These are phyloP conservation scores for Dolichoris vasculosae DNA, from an alignment of 1,140 invertebrate genomes.

Conservation along the genomic window DNA sequence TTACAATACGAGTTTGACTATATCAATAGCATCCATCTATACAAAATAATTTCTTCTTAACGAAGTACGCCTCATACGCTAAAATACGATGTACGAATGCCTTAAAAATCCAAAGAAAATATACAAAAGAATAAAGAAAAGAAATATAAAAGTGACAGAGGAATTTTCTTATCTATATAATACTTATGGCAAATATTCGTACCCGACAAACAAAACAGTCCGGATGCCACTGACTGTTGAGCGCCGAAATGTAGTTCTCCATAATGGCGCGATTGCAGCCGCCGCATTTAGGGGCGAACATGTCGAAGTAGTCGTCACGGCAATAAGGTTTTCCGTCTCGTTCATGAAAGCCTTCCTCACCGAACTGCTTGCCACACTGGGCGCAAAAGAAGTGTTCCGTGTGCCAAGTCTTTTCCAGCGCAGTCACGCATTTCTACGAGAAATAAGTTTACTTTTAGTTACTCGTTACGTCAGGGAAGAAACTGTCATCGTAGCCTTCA, in stretches of 20 bases:
- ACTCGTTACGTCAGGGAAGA: not conserved
- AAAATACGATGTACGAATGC: not conserved
- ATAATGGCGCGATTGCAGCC: conserved; percentile 97
- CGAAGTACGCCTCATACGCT: too few relatives aligned
- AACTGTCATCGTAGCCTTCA: not conserved
- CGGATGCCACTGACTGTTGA: conserved; percentile 99
- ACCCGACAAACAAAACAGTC: conserved; percentile 99
- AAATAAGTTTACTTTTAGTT: not conserved
- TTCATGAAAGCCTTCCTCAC: conserved; percentile 97
- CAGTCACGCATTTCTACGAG: conserved; percentile 97
- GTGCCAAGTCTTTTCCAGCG: conserved; percentile 98
- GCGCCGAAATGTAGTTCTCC: conserved; percentile 98
- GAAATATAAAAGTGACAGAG: not conserved
- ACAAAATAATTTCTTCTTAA: too few relatives aligned
- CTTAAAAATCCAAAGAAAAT: not conserved
- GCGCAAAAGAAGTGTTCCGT: conserved; percentile 99
- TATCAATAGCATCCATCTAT: too few relatives aligned
- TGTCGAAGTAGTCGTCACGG: conserved; percentile 96
- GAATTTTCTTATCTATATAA: not conserved
- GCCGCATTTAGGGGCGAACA: conserved; percentile 99
- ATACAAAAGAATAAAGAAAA: not conserved
- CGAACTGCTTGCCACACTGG: conserved; percentile 97
- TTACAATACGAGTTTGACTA: too few relatives aligned
- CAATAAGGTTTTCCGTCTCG: conserved; percentile 96
- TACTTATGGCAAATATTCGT: conserved; percentile 62